Base-by-base conservation (phyloP, 2,888 invertebrate species). In the Platycheirus albimanus region DNA sequence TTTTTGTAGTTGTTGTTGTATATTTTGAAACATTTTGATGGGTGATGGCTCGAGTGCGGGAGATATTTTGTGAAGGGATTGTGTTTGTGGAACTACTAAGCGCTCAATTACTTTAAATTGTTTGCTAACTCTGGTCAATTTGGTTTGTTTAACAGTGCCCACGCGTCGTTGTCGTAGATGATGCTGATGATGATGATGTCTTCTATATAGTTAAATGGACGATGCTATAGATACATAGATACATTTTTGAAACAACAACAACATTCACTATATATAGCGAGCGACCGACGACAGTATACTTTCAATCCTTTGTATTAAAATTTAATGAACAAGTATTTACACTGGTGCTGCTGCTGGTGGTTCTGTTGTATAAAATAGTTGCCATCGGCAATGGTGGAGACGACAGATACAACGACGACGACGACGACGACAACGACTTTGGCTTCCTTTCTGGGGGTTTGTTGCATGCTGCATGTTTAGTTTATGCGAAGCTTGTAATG, bases 81-180 rank as follows among this genome's bases (percentile, higher is more conserved):
- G 51, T 72, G 58, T 70, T 81, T 70, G 66, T 71, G 69, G 63
- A 80, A 80, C 70, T 66, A 70, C 66, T 81, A 77, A 77, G 81
- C 76, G 71, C 71, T 81, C 81, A 81, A 81, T 81, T 81, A 81
- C 77, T 81, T 81, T 81, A 81, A 81, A 81, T 81, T 81, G 81
- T 81, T 81, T 81, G 81, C 81, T 81, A 81, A 81, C 81, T 81
- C 81, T 66, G 81, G 81, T 81, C 81, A 81, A 81, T 81, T 81
- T 77, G 77, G 47, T 66, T 81, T 81, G 71, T 77, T 81, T 81
- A 81, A 81, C 77, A 47, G 71, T 77, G 81, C 77, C 81, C 81
- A 81, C 81, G 81, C 80, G 80, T 81, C 80, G 51, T 28, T 30
- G 51, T 17, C 17, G 61, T 19, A 43, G 41, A 56, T 64, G 41